phyloP scores from a whole-genome alignment of 1,140 invertebrate genomes.

The Drosophila ambigua region DNA sequence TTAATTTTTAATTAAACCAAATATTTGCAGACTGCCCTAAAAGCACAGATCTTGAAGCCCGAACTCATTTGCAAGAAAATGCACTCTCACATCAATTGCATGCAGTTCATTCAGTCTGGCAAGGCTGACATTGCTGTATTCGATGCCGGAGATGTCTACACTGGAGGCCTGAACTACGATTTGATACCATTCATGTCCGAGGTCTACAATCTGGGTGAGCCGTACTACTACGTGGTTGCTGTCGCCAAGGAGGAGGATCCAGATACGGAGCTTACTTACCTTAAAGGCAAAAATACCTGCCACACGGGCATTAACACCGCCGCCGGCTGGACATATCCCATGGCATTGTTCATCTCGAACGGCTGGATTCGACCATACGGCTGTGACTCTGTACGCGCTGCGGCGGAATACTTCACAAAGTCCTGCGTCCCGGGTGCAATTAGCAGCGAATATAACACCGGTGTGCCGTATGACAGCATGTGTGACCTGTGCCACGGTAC shows the following conservation, averaged over 20 bases:
- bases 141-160: constrained; percentile 97
- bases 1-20: constrained; percentile 1
- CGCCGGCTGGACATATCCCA: constrained; percentile 97
- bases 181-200: constrained; percentile 95
- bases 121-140: constrained; percentile 94
- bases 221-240: constrained; percentile 97
- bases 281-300: constrained; percentile 95
- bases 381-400: constrained; percentile 94
- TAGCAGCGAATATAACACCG: constrained; percentile 92
- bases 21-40: constrained; percentile 89
- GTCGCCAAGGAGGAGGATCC: constrained; percentile 95
- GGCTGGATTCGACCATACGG: constrained; percentile 96
- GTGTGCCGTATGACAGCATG: constrained; percentile 93
- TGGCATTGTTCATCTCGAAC: constrained; percentile 96
- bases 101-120: constrained; percentile 91
- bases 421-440: constrained; percentile 95
- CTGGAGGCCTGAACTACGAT: constrained; percentile 91
- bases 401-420: constrained; percentile 96
- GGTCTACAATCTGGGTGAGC: constrained; percentile 93
- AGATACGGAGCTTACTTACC: constrained; percentile 93
- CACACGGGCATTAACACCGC: constrained; percentile 96
- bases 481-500: constrained; percentile 97
- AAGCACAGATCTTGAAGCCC: constrained; percentile 94
- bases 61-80: constrained; percentile 94
- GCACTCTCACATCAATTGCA: constrained; percentile 94